Percentiles rank a stretch among this genome's conserved stretches.
Evolutionary conservation across 1,140 invertebrate genomes (phyloP).

Genomic region (Amphibalanus amphitrite): DNA sequence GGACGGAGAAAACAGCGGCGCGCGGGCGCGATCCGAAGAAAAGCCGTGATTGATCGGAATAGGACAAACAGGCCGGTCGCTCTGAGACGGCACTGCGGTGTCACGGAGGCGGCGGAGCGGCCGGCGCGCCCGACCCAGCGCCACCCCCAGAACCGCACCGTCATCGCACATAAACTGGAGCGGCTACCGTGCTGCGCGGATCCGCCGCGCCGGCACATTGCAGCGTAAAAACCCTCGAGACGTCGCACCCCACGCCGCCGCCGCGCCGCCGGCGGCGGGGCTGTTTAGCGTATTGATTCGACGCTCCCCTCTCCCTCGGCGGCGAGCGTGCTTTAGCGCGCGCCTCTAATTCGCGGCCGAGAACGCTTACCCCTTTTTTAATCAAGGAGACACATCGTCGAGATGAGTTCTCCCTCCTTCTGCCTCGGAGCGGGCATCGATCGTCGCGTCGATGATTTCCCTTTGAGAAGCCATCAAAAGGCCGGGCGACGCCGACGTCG

Average conservation of each 20-base stretch:
- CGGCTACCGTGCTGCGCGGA: background rate
- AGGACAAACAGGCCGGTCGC: background rate
- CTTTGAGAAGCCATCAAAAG: constrained; percentile 1
- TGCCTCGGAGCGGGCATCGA: background rate
- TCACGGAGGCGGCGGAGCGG: too few relatives aligned
- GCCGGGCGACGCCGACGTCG: background rate
- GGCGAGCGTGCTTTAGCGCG: background rate
- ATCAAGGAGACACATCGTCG: background rate
- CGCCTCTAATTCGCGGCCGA: background rate
- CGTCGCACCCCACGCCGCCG: too few relatives aligned
- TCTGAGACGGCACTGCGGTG: too few relatives aligned
- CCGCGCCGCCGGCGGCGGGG: too few relatives aligned
- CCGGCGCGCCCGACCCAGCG: too few relatives aligned
- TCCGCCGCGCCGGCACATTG: background rate
- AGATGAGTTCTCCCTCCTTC: background rate
- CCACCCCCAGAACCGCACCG: background rate
- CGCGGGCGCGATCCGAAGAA: background rate
- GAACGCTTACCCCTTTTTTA: constrained; percentile 1
- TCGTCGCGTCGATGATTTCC: background rate
- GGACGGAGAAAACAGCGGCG: background rate
- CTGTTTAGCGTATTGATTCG: background rate
- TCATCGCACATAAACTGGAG: background rate
- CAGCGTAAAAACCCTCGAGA: background rate
- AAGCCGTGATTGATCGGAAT: background rate
- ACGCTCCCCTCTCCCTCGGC: background rate